Evolutionary conservation across 2,797 vertebrate genomes (phyloP).

Genomic region (Acestrorhynchus altus): DNA sequence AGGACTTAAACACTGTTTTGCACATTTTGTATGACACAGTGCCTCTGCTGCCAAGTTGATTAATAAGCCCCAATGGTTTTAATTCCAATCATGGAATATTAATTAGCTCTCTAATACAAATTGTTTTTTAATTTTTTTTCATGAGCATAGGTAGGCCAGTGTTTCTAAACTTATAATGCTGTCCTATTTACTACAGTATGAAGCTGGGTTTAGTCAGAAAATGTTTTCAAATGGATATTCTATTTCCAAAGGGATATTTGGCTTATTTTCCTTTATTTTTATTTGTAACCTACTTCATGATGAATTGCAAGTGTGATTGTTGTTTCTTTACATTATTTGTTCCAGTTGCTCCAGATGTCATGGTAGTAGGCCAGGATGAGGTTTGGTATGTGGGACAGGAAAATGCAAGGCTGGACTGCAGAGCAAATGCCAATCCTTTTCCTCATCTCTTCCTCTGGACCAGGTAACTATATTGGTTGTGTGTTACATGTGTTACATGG

Average conservation of each 20-base stretch:
- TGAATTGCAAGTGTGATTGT: neutral
- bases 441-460: constrained; percentile 86
- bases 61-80: too few species aligned
- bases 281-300: neutral
- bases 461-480: constrained; percentile 83
- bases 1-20: too few species aligned
- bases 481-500: neutral
- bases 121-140: neutral
- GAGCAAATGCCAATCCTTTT: constrained; percentile 91
- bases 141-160: neutral
- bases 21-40: too few species aligned
- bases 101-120: too few species aligned
- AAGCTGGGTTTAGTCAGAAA: neutral
- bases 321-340: constrained; percentile 10
- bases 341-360: constrained; percentile 90
- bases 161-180: neutral
- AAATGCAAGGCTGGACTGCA: constrained; percentile 89
- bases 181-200: too few species aligned
- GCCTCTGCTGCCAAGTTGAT: too few species aligned
- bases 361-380: constrained; percentile 83
- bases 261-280: neutral
- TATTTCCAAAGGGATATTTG: neutral
- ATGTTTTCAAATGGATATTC: neutral
- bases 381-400: constrained; percentile 92
- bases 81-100: too few species aligned